These are phyloP conservation scores for Mesoclemmys tuberculata DNA, from an alignment of 2,113 vertebrate genomes.

Conservation along the genomic window DNA sequence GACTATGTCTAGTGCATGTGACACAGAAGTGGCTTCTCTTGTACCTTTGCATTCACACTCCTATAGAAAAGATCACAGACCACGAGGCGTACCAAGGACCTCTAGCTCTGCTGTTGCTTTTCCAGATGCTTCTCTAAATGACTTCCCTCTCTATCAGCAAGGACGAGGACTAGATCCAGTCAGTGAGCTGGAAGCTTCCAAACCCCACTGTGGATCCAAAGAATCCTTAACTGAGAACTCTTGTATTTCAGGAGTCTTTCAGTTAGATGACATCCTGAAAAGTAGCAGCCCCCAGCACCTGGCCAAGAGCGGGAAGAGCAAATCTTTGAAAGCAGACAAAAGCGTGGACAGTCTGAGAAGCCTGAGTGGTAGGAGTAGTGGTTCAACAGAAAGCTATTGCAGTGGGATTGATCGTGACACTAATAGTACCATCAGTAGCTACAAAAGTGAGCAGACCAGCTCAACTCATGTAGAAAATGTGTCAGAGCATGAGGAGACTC, in stretches of 20 bases:
- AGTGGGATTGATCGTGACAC: slow-evolving; percentile 96
- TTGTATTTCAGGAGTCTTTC: slow-evolving; percentile 82
- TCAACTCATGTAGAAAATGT: slow-evolving; percentile 96
- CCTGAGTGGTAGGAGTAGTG: slow-evolving; percentile 94
- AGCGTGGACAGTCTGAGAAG: slow-evolving; percentile 94
- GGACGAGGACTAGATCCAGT: slow-evolving; percentile 95
- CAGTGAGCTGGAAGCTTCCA: slow-evolving; percentile 91
- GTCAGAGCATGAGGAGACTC: slow-evolving; percentile 85
- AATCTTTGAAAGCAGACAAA: slow-evolving; percentile 86
- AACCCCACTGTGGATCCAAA: slow-evolving; percentile 83
- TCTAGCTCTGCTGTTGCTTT: slow-evolving; percentile 98
- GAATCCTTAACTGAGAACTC: slow-evolving; percentile 82
- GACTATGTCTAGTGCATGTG: slow-evolving; percentile 86
- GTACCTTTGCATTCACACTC: slow-evolving; percentile 90
- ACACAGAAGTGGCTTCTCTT: slow-evolving; percentile 87
- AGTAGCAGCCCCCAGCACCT: slow-evolving; percentile 80
- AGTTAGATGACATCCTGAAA: slow-evolving; percentile 81
- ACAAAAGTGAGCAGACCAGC: slow-evolving; percentile 95
- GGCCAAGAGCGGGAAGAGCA: slow-evolving; percentile 78
- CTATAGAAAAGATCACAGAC: slow-evolving; percentile 93
- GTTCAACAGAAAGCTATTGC: slow-evolving; percentile 96
- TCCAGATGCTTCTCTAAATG: slow-evolving; percentile 91
- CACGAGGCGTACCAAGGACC: slow-evolving; percentile 95
- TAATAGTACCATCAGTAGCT: slow-evolving; percentile 96
- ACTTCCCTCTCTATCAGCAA: slow-evolving; percentile 93